Conservation (phyloP, 2,797 vertebrate genomes). For the Onychomys arenicola region DNA sequence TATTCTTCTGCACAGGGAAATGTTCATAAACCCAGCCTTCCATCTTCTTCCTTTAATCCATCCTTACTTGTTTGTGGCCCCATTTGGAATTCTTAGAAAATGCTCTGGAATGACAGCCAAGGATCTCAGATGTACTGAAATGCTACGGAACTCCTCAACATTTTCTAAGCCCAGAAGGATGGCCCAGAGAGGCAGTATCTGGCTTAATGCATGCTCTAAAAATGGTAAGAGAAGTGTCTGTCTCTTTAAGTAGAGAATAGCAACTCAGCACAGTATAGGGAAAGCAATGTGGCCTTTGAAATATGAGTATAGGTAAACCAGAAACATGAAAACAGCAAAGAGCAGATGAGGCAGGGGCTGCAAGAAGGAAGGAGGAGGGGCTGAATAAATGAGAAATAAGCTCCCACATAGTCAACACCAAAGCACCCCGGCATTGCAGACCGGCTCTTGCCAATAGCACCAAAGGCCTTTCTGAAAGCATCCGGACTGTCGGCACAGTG, state of each 20-base stretch:
- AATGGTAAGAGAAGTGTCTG: not conserved
- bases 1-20: not conserved
- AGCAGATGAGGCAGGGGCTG: not conserved
- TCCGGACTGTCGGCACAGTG: not conserved
- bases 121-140: not conserved
- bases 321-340: not conserved
- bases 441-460: not conserved
- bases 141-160: not conserved
- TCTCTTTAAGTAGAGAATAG: not conserved
- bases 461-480: not conserved
- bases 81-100: not conserved
- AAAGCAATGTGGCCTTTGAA: conserved; percentile 19
- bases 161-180: conserved; percentile 4
- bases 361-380: not conserved
- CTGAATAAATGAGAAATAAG: not conserved
- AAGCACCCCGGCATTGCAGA: not conserved
- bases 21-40: not conserved
- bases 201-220: conserved; percentile 22
- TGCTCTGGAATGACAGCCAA: conserved; percentile 38
- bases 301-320: not conserved
- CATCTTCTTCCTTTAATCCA: not conserved
- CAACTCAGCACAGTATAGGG: not conserved
- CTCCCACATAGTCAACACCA: not conserved
- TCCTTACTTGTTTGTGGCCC: not conserved
- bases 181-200: not conserved